Percentiles rank a stretch among this genome's conserved stretches.
phyloP scores from a whole-genome alignment of 2,888 invertebrate genomes.

The Nesidiocoris tenuis region DNA sequence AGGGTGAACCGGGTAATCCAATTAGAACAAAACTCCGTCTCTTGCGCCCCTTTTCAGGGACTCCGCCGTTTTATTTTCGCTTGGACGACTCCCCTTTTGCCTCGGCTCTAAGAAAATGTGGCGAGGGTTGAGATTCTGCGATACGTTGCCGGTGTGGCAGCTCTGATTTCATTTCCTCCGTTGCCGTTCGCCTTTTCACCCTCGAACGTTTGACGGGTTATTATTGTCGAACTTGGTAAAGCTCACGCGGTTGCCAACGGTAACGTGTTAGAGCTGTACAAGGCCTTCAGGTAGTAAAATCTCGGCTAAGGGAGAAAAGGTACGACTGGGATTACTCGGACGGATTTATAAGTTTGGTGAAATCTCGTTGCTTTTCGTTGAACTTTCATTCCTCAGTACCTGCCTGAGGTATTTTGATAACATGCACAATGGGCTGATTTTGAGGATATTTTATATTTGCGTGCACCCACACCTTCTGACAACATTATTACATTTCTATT shows the following conservation, averaged over 20 bases:
- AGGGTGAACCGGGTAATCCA: not conserved
- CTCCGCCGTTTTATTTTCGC: not conserved
- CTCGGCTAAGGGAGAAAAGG: not conserved
- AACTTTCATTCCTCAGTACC: too few species aligned
- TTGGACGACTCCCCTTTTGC: slow-evolving; percentile 12
- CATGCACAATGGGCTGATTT: too few species aligned
- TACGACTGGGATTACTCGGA: too few species aligned
- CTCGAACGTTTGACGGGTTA: not conserved
- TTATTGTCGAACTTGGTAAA: not conserved
- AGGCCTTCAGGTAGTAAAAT: not conserved
- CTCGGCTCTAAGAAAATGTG: not conserved
- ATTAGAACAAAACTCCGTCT: not conserved
- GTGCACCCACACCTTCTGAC: too few species aligned
- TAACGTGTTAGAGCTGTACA: not conserved
- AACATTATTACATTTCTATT: too few species aligned
- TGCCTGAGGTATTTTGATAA: too few species aligned
- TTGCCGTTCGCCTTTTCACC: not conserved
- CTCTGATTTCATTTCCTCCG: not conserved
- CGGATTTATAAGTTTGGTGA: too few species aligned
- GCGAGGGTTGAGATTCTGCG: not conserved
- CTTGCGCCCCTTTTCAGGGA: not conserved
- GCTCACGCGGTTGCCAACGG: not conserved
- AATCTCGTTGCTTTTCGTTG: too few species aligned
- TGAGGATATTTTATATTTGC: too few species aligned
- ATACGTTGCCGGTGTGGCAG: not conserved